A percentile compares a stretch with the other conserved stretches of the same genome.
These are phyloP conservation scores for Orthonychiurus folsomi DNA, from an alignment of 2,888 invertebrate species.

Conservation along the genomic window DNA sequence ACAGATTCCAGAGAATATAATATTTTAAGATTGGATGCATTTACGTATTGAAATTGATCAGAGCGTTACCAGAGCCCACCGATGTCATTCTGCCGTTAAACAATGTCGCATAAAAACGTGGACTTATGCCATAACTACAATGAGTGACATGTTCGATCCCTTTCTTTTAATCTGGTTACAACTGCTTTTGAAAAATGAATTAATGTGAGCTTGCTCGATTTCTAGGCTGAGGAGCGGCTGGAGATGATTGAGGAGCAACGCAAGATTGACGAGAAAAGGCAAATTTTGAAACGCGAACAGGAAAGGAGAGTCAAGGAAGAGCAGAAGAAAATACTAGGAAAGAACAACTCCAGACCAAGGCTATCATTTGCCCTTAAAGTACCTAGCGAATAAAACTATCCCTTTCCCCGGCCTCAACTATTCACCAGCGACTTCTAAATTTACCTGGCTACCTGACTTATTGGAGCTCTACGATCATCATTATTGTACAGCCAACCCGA, in stretches of 20 bases:
- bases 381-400: background rate
- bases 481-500: too few species aligned
- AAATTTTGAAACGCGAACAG: constrained; percentile 84
- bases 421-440: too few species aligned
- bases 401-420: background rate
- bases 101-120: too few species aligned
- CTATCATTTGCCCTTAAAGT: constrained; percentile 72
- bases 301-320: constrained; percentile 86
- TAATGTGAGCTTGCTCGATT: constrained; percentile 17
- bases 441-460: too few species aligned
- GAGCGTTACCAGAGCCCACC: background rate
- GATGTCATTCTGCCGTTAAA: background rate
- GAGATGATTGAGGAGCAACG: constrained; percentile 95
- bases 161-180: too few species aligned
- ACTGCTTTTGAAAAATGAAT: constrained; percentile 4
- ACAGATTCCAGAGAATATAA: too few species aligned
- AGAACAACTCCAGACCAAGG: constrained; percentile 92
- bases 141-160: background rate
- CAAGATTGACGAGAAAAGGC: constrained; percentile 89
- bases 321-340: constrained; percentile 92
- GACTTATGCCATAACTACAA: background rate
- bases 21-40: too few species aligned
- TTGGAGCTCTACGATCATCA: too few species aligned
- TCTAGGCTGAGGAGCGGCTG: constrained; percentile 88
- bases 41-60: too few species aligned